A percentile compares a stretch with the other conserved stretches of the same genome.
These are phyloP conservation scores for Phenganax stokvisi DNA, from an alignment of 92 coral and sea anemone genomes.

Conservation along the genomic window DNA sequence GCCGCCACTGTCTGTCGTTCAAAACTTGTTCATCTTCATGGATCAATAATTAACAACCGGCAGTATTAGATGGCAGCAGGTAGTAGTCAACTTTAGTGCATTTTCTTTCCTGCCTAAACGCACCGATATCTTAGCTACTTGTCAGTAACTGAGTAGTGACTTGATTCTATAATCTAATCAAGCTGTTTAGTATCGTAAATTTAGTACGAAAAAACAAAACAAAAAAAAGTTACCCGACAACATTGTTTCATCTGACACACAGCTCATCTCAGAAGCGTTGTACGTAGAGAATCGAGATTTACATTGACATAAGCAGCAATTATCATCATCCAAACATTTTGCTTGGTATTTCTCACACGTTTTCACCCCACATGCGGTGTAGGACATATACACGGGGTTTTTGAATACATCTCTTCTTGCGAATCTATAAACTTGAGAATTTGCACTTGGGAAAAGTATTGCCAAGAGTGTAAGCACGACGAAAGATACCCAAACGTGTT, in stretches of 20 bases:
- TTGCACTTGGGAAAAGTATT: background rate
- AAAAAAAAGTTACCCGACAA: background rate
- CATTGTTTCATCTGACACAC: conserved; percentile 1
- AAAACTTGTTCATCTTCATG: too few relatives aligned
- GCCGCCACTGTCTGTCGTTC: too few relatives aligned
- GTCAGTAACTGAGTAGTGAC: too few relatives aligned
- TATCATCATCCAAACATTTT: conserved; percentile 15
- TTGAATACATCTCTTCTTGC: conserved; percentile 4
- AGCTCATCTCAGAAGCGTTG: background rate
- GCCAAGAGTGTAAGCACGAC: background rate
- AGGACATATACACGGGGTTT: conserved; percentile 20
- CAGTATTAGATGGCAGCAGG: too few relatives aligned
- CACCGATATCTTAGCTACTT: too few relatives aligned
- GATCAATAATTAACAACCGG: too few relatives aligned
- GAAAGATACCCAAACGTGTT: background rate
- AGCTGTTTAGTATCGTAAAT: background rate
- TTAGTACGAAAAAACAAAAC: background rate
- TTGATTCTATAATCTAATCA: too few relatives aligned
- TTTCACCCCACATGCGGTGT: background rate
- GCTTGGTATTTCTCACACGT: conserved; percentile 27
- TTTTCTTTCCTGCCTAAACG: too few relatives aligned
- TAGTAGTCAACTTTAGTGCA: too few relatives aligned
- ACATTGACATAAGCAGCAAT: conserved; percentile 25
- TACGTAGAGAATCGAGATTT: conserved; percentile 11
- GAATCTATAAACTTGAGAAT: conserved; percentile 16